Conservation (phyloP, 1,140 invertebrate genomes). For the Lepidurus couesii region DNA sequence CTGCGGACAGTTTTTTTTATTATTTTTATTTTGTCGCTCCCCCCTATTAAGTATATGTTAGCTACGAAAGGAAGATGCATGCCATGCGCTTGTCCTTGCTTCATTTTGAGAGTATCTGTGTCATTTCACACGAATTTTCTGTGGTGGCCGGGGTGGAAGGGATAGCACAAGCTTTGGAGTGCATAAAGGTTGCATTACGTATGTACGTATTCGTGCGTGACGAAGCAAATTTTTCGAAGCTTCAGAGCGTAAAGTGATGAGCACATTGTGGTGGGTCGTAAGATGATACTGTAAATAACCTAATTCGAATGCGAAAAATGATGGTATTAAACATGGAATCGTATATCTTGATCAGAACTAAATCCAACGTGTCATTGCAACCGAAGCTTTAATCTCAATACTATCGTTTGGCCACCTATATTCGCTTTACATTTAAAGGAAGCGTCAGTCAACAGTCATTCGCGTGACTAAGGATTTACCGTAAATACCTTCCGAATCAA, state of each 20-base stretch:
- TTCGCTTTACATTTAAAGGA: no score
- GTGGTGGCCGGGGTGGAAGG: not conserved
- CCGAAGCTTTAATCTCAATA: no score
- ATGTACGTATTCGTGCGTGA: not conserved
- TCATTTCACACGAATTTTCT: conserved; percentile 4
- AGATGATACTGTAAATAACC: not conserved
- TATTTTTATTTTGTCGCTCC: not conserved
- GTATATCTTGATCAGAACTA: not conserved
- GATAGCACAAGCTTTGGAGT: not conserved
- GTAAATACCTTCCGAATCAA: not conserved
- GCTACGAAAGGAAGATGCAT: not conserved
- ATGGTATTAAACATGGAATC: not conserved
- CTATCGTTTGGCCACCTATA: no score
- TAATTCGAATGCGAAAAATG: not conserved
- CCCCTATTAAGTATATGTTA: not conserved
- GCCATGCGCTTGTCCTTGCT: not conserved
- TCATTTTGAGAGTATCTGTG: not conserved
- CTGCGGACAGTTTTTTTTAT: not conserved
- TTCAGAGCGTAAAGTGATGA: conserved; percentile 4
- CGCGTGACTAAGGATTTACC: not conserved
- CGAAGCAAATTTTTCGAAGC: not conserved
- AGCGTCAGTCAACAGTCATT: not conserved
- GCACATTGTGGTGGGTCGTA: not conserved
- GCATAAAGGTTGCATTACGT: not conserved
- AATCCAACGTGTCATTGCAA: no score